Percentiles rank a stretch among this genome's conserved stretches.
These are phyloP conservation scores for Horisme vitalbata DNA, from an alignment of 2,888 invertebrate species.

Conservation along the genomic window DNA sequence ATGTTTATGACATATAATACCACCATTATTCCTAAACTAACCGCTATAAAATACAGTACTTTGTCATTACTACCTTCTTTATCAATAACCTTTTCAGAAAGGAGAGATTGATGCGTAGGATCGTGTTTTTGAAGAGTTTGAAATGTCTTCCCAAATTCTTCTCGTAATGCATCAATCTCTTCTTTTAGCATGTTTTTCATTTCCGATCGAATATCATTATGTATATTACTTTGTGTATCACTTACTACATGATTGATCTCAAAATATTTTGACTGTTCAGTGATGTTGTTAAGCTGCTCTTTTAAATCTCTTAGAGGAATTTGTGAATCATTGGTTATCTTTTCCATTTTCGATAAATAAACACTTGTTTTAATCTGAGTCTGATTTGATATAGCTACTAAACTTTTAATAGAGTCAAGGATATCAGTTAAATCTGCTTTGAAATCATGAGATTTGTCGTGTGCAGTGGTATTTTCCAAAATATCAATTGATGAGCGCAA, in stretches of 20 bases:
- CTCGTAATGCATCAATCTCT: constrained; percentile 24
- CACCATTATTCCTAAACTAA: constrained; percentile 20
- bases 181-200: constrained; percentile 27
- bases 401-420: constrained; percentile 8
- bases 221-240: background rate
- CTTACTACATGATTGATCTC: background rate
- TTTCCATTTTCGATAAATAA: constrained; percentile 13
- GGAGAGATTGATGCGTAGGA: constrained; percentile 1
- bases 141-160: constrained; percentile 21
- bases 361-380: constrained; percentile 9
- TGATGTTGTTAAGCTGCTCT: constrained; percentile 7
- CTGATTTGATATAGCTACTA: constrained; percentile 18
- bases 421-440: constrained; percentile 11
- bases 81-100: constrained; percentile 1
- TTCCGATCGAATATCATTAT: constrained; percentile 17
- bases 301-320: constrained; percentile 12
- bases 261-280: constrained; percentile 2
- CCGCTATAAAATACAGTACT: constrained; percentile 29
- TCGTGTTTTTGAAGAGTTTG: constrained; percentile 2
- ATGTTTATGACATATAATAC: constrained; percentile 15
- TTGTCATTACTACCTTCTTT: constrained; percentile 9
- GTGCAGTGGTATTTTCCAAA: constrained; percentile 11
- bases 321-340: constrained; percentile 18
- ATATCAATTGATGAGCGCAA: constrained; percentile 16
- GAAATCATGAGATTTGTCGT: constrained; percentile 5